Conservation (phyloP, 2,797 vertebrate genomes). For the Cryptoblepharus egeriae region DNA sequence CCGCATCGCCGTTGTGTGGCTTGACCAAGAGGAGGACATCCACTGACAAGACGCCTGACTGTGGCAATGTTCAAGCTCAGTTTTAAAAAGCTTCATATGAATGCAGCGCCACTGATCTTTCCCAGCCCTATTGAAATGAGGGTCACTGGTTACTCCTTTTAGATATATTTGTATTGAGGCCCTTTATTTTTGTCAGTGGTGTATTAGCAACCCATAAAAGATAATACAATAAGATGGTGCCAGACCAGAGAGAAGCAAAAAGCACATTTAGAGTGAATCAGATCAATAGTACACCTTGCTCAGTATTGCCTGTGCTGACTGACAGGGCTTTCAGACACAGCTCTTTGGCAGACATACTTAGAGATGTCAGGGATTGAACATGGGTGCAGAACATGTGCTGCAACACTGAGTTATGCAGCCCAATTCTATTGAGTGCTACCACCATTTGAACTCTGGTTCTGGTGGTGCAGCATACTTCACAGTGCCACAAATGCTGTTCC, state of each 20-base stretch:
- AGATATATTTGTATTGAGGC: constrained; percentile 25
- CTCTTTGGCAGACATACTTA: too few relatives aligned
- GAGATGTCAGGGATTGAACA: too few relatives aligned
- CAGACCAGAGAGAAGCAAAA: neutral
- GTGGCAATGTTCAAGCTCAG: constrained; percentile 2
- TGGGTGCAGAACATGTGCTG: too few relatives aligned
- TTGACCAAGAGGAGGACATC: constrained; percentile 18
- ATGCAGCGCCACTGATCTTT: constrained; percentile 7
- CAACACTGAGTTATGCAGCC: too few relatives aligned
- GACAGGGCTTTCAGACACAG: too few relatives aligned
- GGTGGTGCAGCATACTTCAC: too few relatives aligned
- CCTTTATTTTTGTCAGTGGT: neutral
- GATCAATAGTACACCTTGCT: neutral
- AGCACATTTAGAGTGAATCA: neutral
- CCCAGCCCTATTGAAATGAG: constrained; percentile 2
- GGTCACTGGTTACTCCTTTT: constrained; percentile 23
- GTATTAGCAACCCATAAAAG: constrained; percentile 18
- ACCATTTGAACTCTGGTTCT: too few relatives aligned
- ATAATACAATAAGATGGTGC: neutral
- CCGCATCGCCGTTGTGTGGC: neutral
- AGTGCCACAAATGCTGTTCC: too few relatives aligned
- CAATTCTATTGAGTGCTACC: too few relatives aligned
- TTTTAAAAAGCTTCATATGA: constrained; percentile 4
- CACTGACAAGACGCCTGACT: constrained; percentile 11
- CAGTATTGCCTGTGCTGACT: too few relatives aligned